Evolutionary conservation across 2,888 invertebrate species (phyloP).

Genomic region (Lutraria lutraria): DNA sequence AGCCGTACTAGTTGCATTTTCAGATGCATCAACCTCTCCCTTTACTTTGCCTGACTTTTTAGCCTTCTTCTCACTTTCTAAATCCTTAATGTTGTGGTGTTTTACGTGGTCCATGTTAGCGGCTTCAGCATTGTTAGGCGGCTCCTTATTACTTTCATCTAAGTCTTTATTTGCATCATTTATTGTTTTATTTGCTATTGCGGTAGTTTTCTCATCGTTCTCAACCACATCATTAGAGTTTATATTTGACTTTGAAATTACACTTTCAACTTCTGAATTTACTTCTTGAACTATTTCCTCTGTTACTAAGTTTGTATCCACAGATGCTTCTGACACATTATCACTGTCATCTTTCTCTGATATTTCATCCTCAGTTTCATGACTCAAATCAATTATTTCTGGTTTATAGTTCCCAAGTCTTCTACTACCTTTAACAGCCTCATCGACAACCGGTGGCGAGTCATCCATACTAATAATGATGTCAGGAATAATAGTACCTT

Average conservation of each 20-base stretch:
- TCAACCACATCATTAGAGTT: not conserved
- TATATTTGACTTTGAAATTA: not conserved
- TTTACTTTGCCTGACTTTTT: slow-evolving; percentile 27
- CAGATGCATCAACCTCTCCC: not conserved
- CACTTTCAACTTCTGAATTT: not conserved
- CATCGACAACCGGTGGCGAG: slow-evolving; percentile 37
- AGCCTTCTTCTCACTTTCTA: slow-evolving; percentile 38
- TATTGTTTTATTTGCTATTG: not conserved
- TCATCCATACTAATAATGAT: slow-evolving; percentile 56
- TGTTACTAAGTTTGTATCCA: not conserved
- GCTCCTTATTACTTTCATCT: not conserved
- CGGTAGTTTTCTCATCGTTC: not conserved
- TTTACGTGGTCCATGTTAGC: not conserved
- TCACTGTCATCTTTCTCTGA: slow-evolving; percentile 19
- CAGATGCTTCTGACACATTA: not conserved
- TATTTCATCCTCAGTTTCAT: not conserved
- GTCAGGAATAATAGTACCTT: slow-evolving; percentile 61
- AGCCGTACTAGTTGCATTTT: not conserved
- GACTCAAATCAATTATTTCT: slow-evolving; percentile 16
- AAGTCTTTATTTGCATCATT: not conserved
- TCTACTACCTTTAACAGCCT: not conserved
- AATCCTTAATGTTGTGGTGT: slow-evolving; percentile 34
- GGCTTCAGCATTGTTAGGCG: not conserved
- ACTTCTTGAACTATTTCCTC: not conserved
- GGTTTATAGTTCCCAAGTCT: slow-evolving; percentile 18